Percentiles rank a stretch among this genome's conserved stretches.
Conservation (phyloP, 2,797 vertebrate species). For the Lophotriccus pileatus region DNA sequence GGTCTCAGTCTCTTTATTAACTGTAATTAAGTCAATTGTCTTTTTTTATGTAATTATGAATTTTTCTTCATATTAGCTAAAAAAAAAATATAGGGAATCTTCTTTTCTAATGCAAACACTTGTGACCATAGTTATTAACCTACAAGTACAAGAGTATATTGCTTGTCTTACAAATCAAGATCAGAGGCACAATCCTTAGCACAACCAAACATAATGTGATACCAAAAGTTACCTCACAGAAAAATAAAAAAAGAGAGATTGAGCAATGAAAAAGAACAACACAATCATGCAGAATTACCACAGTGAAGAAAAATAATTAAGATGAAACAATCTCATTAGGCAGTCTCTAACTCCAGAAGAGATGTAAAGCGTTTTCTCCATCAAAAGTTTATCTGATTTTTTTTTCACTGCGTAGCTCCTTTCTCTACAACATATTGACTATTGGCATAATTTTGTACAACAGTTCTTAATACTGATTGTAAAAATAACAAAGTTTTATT, state of each 20-base stretch:
- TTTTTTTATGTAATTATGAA: neutral
- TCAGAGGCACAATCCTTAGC: neutral
- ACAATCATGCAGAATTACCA: neutral
- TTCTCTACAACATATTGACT: neutral
- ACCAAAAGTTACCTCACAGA: neutral
- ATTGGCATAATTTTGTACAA: neutral
- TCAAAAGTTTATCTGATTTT: neutral
- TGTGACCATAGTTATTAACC: neutral
- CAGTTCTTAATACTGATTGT: neutral
- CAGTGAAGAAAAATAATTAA: neutral
- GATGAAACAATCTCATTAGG: neutral
- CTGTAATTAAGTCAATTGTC: neutral
- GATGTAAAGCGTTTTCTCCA: neutral
- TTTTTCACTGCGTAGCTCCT: neutral
- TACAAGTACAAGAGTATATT: fast-evolving
- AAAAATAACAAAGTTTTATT: neutral
- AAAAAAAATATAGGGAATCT: neutral
- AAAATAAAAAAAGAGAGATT: neutral
- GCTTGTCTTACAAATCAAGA: neutral
- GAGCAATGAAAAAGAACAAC: neutral
- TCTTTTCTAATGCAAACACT: neutral
- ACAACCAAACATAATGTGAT: neutral
- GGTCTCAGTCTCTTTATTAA: neutral
- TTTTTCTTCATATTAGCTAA: neutral
- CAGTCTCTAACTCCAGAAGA: neutral